phyloP scores from a whole-genome alignment of 2,113 vertebrate genomes.

The Laticauda colubrina region DNA sequence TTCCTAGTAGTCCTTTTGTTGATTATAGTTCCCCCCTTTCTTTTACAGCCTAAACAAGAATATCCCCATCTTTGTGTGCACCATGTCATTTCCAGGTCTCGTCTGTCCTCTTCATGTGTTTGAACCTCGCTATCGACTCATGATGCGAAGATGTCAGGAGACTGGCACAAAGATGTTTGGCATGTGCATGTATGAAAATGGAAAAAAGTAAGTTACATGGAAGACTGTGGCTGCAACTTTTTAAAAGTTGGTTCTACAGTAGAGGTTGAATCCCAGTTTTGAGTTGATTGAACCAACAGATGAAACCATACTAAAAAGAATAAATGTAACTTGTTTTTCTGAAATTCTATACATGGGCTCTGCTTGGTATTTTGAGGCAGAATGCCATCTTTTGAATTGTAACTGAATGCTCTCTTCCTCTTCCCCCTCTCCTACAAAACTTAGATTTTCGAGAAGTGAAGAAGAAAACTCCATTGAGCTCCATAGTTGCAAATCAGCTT shows the following conservation, averaged over 20 bases:
- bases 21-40: background rate
- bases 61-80: conserved; percentile 90
- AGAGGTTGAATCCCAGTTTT: background rate
- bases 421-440: background rate
- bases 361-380: background rate
- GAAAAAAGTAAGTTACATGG: conserved; percentile 77
- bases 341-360: background rate
- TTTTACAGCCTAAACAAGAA: conserved; percentile 78
- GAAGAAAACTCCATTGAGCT: background rate
- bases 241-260: accelerated
- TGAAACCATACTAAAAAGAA: background rate
- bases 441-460: background rate
- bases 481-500: background rate
- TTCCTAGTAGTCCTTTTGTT: background rate
- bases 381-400: background rate
- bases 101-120: conserved; percentile 87
- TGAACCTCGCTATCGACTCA: conserved; percentile 87
- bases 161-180: conserved; percentile 87
- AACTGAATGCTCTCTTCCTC: background rate
- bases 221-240: background rate
- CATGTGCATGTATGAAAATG: conserved; percentile 86
- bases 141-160: conserved; percentile 91
- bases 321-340: background rate
- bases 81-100: conserved; percentile 83
- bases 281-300: background rate